Percentiles rank a stretch among this genome's conserved stretches.
Evolutionary conservation across 2,113 vertebrate genomes (phyloP).

Genomic region (rabbit (Oryctolagus cuniculus)): mOryCun1.1 NC_091438.1:94314001-94314500

Average conservation of each 20-base stretch:
- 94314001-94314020: not conserved
- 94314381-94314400: not conserved
- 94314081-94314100: slow-evolving; percentile 14
- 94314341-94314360: not conserved
- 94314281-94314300: not conserved
- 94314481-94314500: not conserved
- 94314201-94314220: not conserved
- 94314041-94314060: slow-evolving; percentile 1
- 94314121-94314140: not conserved
- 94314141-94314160: not conserved
- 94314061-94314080: not conserved
- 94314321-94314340: not conserved
- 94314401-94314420: not conserved
- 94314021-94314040: slow-evolving; percentile 8
- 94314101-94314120: slow-evolving; percentile 11
- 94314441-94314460: not conserved
- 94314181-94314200: not conserved
- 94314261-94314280: not conserved
- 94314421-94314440: not conserved
- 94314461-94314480: not conserved
- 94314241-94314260: not conserved
- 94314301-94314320: not conserved
- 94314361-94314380: not conserved
- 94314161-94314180: not conserved
- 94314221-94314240: not conserved